Conservation (phyloP, 2,888 invertebrate genomes). For the Leptopilina myrica region DNA sequence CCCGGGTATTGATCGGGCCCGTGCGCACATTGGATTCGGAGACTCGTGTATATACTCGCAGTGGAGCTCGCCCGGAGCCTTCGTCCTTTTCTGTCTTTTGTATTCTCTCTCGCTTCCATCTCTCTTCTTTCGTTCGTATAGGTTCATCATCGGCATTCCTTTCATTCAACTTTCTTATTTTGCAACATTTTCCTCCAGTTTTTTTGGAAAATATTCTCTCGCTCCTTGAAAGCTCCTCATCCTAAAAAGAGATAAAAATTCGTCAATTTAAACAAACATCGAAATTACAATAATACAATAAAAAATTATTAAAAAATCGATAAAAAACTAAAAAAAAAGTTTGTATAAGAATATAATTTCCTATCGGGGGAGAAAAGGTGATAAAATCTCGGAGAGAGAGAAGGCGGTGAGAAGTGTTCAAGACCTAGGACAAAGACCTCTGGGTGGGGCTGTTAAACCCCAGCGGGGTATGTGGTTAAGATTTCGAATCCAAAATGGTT, state of each 20-base stretch:
- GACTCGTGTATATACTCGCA: slow-evolving; percentile 52
- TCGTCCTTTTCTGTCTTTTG: slow-evolving; percentile 50
- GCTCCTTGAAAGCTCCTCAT: no score
- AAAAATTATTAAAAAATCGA: no score
- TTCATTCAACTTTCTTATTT: slow-evolving; percentile 41
- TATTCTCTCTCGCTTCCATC: slow-evolving; percentile 22
- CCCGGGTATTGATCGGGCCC: slow-evolving; percentile 73
- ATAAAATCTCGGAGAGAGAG: neutral
- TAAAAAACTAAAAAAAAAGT: no score
- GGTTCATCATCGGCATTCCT: slow-evolving; percentile 40
- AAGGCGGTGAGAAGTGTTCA: neutral
- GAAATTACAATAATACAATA: no score
- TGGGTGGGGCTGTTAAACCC: slow-evolving; percentile 23
- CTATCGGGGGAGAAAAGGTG: no score
- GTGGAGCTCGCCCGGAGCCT: slow-evolving; percentile 48
- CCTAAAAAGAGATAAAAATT: no score
- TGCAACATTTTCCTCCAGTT: slow-evolving; percentile 32
- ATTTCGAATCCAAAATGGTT: neutral
- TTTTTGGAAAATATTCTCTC: neutral
- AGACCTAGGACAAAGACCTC: slow-evolving; percentile 38
- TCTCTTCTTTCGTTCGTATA: slow-evolving; percentile 40
- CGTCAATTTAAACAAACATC: no score
- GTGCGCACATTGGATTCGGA: slow-evolving; percentile 68
- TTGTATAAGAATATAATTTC: no score
- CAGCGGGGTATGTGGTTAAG: slow-evolving; percentile 10